These are phyloP conservation scores for Columba livia DNA, from an alignment of 2,113 vertebrate species.

Conservation along the genomic window DNA sequence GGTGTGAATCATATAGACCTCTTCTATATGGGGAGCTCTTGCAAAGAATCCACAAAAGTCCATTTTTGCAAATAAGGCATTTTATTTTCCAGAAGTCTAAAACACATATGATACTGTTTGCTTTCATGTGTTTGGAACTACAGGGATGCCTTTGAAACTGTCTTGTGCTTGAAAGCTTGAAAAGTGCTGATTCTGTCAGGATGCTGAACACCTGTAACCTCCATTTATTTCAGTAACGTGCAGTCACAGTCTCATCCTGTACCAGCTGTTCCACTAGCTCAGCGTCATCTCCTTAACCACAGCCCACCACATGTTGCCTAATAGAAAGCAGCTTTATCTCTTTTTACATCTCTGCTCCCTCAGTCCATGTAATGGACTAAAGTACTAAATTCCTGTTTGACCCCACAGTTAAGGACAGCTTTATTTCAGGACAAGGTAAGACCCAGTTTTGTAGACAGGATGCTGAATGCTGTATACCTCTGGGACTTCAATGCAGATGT, in stretches of 20 bases:
- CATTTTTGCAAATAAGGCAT: background rate
- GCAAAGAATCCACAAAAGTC: background rate
- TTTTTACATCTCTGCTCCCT: background rate
- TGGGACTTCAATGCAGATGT: background rate
- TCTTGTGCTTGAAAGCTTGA: background rate
- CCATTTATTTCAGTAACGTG: background rate
- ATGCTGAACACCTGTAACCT: background rate
- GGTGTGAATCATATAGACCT: background rate
- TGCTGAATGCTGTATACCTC: background rate
- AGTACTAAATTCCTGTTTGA: background rate
- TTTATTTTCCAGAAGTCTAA: background rate
- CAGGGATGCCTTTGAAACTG: background rate
- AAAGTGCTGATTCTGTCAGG: background rate
- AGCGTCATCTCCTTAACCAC: background rate
- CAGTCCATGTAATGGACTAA: background rate
- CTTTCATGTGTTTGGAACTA: background rate
- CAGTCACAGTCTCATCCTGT: background rate
- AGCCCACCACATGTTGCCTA: background rate
- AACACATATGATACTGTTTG: fast-evolving
- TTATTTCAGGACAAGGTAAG: background rate
- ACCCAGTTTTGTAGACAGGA: background rate
- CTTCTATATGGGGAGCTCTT: background rate
- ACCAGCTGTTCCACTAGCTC: background rate
- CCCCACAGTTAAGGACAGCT: background rate
- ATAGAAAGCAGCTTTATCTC: background rate